phyloP scores from a whole-genome alignment of 2,797 vertebrate species.

The Anas acuta region DNA sequence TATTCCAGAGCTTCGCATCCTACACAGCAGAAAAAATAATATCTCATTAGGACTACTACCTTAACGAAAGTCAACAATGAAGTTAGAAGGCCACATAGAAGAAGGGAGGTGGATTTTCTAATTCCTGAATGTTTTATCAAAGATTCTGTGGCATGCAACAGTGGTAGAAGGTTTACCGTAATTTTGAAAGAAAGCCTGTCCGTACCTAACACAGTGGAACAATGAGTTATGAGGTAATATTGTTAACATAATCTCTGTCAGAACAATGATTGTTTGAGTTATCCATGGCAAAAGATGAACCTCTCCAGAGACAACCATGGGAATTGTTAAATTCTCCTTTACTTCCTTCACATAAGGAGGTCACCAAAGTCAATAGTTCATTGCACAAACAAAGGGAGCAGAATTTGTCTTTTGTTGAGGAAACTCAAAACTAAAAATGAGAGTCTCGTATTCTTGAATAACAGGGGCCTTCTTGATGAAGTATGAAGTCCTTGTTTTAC shows the following conservation, averaged over 20 bases:
- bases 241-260: background rate
- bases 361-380: background rate
- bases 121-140: background rate
- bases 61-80: background rate
- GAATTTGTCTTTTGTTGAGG: background rate
- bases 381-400: background rate
- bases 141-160: background rate
- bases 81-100: background rate
- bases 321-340: background rate
- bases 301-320: background rate
- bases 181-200: background rate
- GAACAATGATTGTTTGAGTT: background rate
- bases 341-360: background rate
- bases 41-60: background rate
- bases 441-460: background rate
- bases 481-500: background rate
- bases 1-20: background rate
- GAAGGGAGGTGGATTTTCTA: background rate
- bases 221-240: background rate
- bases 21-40: background rate
- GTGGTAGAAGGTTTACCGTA: background rate
- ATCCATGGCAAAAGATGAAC: background rate
- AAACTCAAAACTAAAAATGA: background rate
- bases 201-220: background rate
- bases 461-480: background rate